Evolutionary conservation across 2,113 vertebrate species (phyloP).

Genomic region (Tichodroma muraria): DNA sequence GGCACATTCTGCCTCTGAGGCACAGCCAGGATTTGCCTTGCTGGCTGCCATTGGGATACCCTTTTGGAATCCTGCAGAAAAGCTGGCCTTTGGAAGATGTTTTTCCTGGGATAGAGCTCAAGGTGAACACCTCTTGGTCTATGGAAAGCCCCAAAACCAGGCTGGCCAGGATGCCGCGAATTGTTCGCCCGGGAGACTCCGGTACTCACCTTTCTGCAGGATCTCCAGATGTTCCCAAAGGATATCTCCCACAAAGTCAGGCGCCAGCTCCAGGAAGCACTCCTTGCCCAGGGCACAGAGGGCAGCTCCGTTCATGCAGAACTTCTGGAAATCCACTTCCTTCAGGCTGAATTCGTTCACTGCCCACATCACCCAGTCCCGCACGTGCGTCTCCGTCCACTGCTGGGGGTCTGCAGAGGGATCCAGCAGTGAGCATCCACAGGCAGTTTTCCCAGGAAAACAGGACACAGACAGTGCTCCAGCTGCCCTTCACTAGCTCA

Average conservation of each 20-base stretch:
- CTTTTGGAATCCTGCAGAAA: background rate
- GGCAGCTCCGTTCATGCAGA: slow-evolving; percentile 89
- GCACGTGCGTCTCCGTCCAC: slow-evolving; percentile 93
- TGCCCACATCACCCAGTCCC: slow-evolving; percentile 95
- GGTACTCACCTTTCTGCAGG: slow-evolving; percentile 90
- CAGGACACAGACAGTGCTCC: background rate
- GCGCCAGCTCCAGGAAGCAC: slow-evolving; percentile 93
- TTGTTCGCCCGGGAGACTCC: background rate
- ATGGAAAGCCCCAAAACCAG: background rate
- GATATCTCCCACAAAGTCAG: slow-evolving; percentile 98
- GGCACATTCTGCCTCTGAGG: background rate
- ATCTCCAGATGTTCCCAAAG: slow-evolving; percentile 99
- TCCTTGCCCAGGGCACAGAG: slow-evolving; percentile 96
- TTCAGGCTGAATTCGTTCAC: slow-evolving; percentile 98
- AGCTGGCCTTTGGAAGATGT: background rate
- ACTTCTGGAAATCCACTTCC: slow-evolving; percentile 94
- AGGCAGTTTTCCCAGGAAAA: background rate
- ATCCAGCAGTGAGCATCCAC: background rate
- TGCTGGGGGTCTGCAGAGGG: slow-evolving; percentile 84
- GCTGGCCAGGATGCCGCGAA: rapidly evolving
- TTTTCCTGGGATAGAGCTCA: background rate
- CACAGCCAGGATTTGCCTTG: background rate
- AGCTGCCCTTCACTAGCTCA: background rate
- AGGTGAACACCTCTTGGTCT: background rate
- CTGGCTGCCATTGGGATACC: background rate